Evolutionary conservation across 2,888 invertebrate species (phyloP).

Genomic region (Platycnemis pennipes): DNA sequence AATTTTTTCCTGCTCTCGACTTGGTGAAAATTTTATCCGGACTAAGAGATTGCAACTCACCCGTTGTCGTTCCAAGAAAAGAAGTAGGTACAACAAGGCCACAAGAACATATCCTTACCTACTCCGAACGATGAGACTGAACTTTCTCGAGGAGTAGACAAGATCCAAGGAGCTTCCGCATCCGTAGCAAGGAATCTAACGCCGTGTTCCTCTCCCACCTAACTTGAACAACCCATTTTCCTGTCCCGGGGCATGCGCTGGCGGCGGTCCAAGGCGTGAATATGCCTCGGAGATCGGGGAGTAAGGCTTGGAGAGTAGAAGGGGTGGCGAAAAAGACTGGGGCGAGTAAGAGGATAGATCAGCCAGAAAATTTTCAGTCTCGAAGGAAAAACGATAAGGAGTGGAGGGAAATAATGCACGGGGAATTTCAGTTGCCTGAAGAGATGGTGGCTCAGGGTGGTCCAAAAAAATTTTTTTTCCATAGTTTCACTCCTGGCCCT

Average conservation of each 20-base stretch:
- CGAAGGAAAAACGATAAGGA: neutral
- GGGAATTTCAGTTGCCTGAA: constrained; percentile 25
- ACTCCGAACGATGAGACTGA: neutral
- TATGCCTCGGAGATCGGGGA: neutral
- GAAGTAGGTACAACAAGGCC: neutral
- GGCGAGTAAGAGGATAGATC: constrained; percentile 24
- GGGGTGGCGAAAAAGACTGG: neutral
- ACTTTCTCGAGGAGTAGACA: neutral
- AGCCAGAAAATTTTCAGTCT: constrained; percentile 46
- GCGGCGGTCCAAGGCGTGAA: constrained; percentile 44
- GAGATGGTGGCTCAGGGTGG: neutral
- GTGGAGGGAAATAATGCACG: neutral
- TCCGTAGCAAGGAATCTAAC: constrained; percentile 10
- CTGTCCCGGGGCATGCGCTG: neutral
- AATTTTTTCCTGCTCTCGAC: no score
- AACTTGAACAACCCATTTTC: neutral
- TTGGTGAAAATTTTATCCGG: neutral
- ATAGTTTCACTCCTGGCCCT: no score
- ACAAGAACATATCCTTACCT: neutral
- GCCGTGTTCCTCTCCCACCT: neutral
- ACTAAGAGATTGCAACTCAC: neutral
- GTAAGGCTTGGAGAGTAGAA: neutral
- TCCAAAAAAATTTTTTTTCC: neutral
- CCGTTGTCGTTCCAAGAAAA: no score
- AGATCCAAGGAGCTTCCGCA: neutral